Evolutionary conservation across 2,888 invertebrate species (phyloP).

Genomic region (Patella caerulea): DNA sequence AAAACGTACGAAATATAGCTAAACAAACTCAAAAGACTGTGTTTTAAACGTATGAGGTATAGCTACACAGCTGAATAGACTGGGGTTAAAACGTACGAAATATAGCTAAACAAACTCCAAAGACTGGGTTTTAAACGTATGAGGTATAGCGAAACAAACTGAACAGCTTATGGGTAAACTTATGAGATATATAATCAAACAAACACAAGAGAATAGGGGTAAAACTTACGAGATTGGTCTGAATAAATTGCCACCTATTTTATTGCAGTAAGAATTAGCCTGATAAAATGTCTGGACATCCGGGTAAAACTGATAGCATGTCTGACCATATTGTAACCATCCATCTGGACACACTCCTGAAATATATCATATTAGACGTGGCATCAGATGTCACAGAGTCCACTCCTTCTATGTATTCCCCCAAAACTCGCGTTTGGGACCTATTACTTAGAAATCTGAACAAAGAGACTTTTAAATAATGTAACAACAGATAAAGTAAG

Average conservation of each 20-base stretch:
- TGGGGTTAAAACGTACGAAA: no score
- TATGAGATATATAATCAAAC: no score
- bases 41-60: neutral
- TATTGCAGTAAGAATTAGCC: conserved; percentile 34
- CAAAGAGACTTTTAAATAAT: no score
- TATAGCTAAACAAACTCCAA: no score
- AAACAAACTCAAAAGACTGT: no score
- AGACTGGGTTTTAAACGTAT: no score
- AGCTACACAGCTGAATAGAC: neutral
- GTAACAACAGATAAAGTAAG: no score
- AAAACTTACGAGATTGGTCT: conserved; percentile 41
- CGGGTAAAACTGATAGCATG: conserved; percentile 52
- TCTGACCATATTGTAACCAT: conserved; percentile 51
- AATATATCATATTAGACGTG: neutral
- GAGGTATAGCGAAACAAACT: neutral
- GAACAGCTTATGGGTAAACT: neutral
- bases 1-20: no score
- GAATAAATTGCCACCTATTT: conserved; percentile 39
- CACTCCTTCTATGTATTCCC: no score
- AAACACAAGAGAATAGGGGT: neutral
- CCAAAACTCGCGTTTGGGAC: no score
- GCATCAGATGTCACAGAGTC: neutral
- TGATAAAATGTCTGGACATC: conserved; percentile 31
- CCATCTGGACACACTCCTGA: conserved; percentile 58
- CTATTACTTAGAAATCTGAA: no score